A percentile compares a stretch with the other conserved stretches of the same genome.
Evolutionary conservation across 1,140 invertebrate species (phyloP).

Genomic region (Hormaphis cornu): DNA sequence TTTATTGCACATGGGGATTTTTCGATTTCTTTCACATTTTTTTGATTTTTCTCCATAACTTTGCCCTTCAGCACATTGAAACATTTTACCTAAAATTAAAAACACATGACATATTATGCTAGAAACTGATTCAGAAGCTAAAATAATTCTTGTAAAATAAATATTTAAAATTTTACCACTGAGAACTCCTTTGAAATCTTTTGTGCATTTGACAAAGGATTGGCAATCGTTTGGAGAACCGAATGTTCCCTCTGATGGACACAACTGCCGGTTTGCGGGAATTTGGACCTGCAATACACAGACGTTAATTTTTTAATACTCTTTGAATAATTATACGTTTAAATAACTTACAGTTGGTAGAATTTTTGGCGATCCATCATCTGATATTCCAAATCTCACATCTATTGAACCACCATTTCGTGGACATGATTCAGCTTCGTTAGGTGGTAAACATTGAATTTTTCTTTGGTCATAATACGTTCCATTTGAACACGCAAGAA

Average conservation of each 20-base stretch:
- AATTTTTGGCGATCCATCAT: not conserved
- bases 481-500: constrained; percentile 62
- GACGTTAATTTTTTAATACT: constrained; percentile 27
- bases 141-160: not conserved
- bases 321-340: constrained; percentile 14
- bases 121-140: not conserved
- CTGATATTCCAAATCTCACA: too few relatives aligned
- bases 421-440: constrained; percentile 34
- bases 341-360: constrained; percentile 6
- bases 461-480: constrained; percentile 64
- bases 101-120: not conserved
- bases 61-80: constrained; percentile 64
- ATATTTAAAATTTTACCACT: constrained; percentile 43
- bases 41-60: constrained; percentile 66
- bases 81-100: constrained; percentile 48
- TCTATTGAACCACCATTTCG: too few relatives aligned
- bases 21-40: constrained; percentile 56
- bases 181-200: constrained; percentile 46
- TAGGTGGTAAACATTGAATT: constrained; percentile 54
- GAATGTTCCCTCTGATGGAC: constrained; percentile 58
- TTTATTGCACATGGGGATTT: constrained; percentile 48
- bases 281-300: constrained; percentile 52
- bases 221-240: constrained; percentile 53
- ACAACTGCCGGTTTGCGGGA: constrained; percentile 47
- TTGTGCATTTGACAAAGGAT: constrained; percentile 62